phyloP scores from a whole-genome alignment of 64 coral and sea anemone genomes.

The Anthopleura sola region DNA sequence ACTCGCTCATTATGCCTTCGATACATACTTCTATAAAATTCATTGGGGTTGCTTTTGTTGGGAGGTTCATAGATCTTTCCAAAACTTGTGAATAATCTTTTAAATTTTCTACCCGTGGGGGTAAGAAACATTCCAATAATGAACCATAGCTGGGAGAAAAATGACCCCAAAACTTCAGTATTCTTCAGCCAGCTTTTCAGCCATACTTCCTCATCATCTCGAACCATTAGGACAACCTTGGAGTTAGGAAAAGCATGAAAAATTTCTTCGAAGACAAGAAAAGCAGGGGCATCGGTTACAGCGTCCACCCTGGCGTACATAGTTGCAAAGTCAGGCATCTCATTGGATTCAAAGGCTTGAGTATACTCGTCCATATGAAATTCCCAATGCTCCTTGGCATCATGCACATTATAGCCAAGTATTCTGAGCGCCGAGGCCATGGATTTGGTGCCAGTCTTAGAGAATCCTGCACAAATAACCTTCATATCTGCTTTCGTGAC shows the following conservation, averaged over 20 bases:
- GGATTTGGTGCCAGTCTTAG: slow-evolving; percentile 43
- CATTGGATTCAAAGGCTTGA: neutral
- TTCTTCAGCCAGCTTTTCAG: neutral
- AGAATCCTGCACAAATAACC: slow-evolving; percentile 39
- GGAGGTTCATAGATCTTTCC: neutral
- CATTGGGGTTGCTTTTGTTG: neutral
- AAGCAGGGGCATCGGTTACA: slow-evolving; percentile 21
- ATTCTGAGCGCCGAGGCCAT: slow-evolving; percentile 21
- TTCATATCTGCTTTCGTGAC: slow-evolving; percentile 15
- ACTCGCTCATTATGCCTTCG: slow-evolving; percentile 33
- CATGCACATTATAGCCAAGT: slow-evolving; percentile 25
- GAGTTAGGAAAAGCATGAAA: slow-evolving; percentile 18
- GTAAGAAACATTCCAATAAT: neutral
- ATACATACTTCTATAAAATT: neutral
- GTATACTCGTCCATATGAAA: slow-evolving; percentile 17
- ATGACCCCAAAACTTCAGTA: neutral
- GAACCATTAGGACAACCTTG: slow-evolving; percentile 17
- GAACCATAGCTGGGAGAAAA: too few relatives aligned
- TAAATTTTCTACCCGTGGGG: neutral
- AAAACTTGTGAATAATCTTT: neutral
- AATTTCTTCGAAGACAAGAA: slow-evolving; percentile 16
- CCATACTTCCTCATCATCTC: slow-evolving; percentile 33
- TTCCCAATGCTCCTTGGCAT: slow-evolving; percentile 10
- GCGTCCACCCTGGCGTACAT: slow-evolving; percentile 32
- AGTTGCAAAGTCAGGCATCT: slow-evolving; percentile 6